Evolutionary conservation across 2,888 invertebrate genomes (phyloP), one percentile per base, ranked within the genome.

Genomic region (Papilio demoleus): DNA sequence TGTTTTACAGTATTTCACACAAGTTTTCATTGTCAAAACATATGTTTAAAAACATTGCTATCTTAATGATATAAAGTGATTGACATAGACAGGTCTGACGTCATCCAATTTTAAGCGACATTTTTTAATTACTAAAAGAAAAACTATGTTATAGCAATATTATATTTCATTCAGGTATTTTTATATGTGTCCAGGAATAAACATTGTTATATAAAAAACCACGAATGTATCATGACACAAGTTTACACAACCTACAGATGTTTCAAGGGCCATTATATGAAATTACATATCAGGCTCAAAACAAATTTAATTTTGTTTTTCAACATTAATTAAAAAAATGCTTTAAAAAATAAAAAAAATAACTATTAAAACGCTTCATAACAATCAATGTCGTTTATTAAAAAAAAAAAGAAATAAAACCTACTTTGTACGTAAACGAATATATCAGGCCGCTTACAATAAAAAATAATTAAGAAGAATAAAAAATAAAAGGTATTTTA

Each of bases 401-500:
- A 9, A 14, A 45, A 45, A 14, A n/a, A n/a, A n/a, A 6, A n/a
- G 2, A n/a, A 1, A 53, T 27, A 53, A 27, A 56, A 56, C 53
- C 53, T 56, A n/a, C 31, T 56, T 56, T 0, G 9, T 9, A 31
- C n/a, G 0, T 56, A 1, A 31, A 2, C 6, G 9, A n/a, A 31
- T 56, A 31, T 17, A 17, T 17, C 31, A 17, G 53, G 53, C 53
- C 53, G 31, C 11, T 17, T 31, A 56, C 9, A 56, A 56, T 14
- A 14, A 24, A 50, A 47, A 24, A 50, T 12, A 50, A 12, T 50
- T 0, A 50, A 8, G n/a, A 53, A 12, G 12, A 53, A n/a, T 17
- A 56, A 56, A 17, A 56, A 53, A 27, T 27, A 27, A 53, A 53
- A 53, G 31, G 53, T 56, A 17, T 17, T 56, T 56, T 31, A 31